Percentiles rank a stretch among this genome's conserved stretches.
phyloP scores from a whole-genome alignment of 2,888 invertebrate species.

The Sympetrum striolatum region DNA sequence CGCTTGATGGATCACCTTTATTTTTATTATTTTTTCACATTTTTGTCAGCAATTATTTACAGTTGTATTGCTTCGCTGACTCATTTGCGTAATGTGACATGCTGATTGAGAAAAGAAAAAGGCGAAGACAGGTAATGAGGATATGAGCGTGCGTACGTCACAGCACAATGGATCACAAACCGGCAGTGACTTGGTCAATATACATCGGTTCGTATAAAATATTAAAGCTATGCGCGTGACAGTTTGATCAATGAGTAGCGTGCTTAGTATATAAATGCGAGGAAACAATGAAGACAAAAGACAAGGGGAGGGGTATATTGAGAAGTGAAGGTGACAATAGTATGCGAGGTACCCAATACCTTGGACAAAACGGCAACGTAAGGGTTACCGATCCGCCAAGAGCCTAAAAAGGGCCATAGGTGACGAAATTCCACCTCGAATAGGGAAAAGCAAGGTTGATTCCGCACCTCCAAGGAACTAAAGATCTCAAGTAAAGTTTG shows the following conservation, averaged over 20 bases:
- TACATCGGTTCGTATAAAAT: background rate
- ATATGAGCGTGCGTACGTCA: slow-evolving; percentile 21
- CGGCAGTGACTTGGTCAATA: slow-evolving; percentile 2
- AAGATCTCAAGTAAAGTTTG: background rate
- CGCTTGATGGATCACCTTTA: slow-evolving; percentile 40
- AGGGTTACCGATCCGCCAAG: background rate
- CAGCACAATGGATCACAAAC: slow-evolving; percentile 9
- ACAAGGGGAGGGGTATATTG: background rate
- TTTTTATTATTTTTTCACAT: slow-evolving; percentile 16
- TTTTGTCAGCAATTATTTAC: slow-evolving; percentile 22
- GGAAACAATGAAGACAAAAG: background rate
- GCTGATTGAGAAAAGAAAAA: background rate
- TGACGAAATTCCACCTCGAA: background rate
- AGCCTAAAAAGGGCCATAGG: background rate
- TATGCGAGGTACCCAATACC: slow-evolving; percentile 17
- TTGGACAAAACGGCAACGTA: background rate
- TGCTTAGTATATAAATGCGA: background rate
- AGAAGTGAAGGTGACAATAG: background rate
- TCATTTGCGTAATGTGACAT: slow-evolving; percentile 20
- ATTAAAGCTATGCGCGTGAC: slow-evolving; percentile 37
- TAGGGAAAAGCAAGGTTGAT: background rate
- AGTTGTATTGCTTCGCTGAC: slow-evolving; percentile 29
- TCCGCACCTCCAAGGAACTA: background rate
- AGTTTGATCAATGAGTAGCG: slow-evolving; percentile 21
- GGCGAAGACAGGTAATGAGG: background rate